Evolutionary conservation across 2,888 invertebrate species (phyloP), one percentile per base, ranked within the genome.

Genomic region (Drosophila acutilabella): DNA sequence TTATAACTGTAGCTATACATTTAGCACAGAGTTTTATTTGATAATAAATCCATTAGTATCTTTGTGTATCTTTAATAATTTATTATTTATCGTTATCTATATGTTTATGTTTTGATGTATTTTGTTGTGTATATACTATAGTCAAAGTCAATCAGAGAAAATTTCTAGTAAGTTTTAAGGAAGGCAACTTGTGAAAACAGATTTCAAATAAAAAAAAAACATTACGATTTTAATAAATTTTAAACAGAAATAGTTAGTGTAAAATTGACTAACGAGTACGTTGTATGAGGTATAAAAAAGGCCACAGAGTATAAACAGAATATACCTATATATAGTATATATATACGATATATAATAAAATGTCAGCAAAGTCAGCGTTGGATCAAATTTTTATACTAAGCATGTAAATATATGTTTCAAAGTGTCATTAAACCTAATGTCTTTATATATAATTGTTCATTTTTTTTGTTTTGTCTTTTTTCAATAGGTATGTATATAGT

Each of bases 271-370:
- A 87, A 78, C 82, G 50, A 81, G 82, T 85, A 85, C 86, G 89
- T 88, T 89, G 70, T 86, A 88, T 89, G 89, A 86, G 88, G 90
- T 88, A 86, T 88, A 82, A 85, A 91, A 90, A 90, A 90, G 90
- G 90, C 90, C 91, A 90, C 90, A 86, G 89, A 88, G 89, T 90
- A 73, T 78, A 80, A 87, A 78, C 69, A 87, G 83, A 36, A 66
- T 73, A 56, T 53, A 56, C 45, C 40, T 74, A 64, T 66, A 53
- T 64, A 66, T 64, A 64, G 64, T 13, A 4, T 36, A 36, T 36
- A 36, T 36, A 36, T 36, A 36, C 36, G 36, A 36, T 36, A 36
- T 4, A 13, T 36, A 36, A 60, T 77, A 14, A 69, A 44, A 51
- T 65, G 69, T 78, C 78, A 73, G 78, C 64, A 73, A 30, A 73